Evolutionary conservation across 2,888 invertebrate genomes (phyloP).

Genomic region (Thelaira solivaga): DNA sequence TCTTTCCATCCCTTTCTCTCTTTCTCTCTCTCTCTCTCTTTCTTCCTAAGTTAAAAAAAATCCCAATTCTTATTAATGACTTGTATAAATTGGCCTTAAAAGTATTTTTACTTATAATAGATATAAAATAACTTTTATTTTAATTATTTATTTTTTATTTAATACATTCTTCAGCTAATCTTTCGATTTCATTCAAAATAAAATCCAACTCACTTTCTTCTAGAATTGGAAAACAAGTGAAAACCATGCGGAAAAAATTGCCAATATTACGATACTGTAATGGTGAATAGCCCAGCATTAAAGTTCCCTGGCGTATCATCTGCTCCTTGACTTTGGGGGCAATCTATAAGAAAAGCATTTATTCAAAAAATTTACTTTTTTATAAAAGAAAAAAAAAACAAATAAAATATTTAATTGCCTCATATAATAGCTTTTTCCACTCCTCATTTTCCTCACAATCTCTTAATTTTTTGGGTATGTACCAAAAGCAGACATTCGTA

Average conservation of each 20-base stretch:
- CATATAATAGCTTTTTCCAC: conserved; percentile 79
- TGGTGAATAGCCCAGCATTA: conserved; percentile 89
- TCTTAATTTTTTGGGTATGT: conserved; percentile 80
- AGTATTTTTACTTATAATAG: background rate
- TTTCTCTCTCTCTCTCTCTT: too few relatives aligned
- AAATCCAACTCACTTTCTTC: conserved; percentile 80
- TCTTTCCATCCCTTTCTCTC: too few relatives aligned
- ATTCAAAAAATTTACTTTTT: background rate
- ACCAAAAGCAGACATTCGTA: conserved; percentile 95
- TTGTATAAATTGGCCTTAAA: too few relatives aligned
- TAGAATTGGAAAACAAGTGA: conserved; percentile 84
- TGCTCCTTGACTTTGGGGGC: conserved; percentile 85
- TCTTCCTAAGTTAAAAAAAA: too few relatives aligned
- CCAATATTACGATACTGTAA: conserved; percentile 80
- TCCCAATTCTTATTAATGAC: too few relatives aligned
- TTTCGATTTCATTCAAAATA: conserved; percentile 82
- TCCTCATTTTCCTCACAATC: conserved; percentile 74
- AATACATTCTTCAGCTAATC: conserved; percentile 78
- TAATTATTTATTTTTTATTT: conserved; percentile 48
- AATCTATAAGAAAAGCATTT: conserved; percentile 76
- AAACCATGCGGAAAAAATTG: conserved; percentile 87
- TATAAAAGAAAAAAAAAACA: too few relatives aligned
- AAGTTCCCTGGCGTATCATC: conserved; percentile 81
- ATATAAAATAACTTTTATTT: background rate
- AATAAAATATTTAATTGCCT: conserved; percentile 68